A percentile compares a stretch with the other conserved stretches of the same genome.
These are phyloP conservation scores for Drosophila pegasa DNA, from an alignment of 2,888 invertebrate species.

Conservation along the genomic window DNA sequence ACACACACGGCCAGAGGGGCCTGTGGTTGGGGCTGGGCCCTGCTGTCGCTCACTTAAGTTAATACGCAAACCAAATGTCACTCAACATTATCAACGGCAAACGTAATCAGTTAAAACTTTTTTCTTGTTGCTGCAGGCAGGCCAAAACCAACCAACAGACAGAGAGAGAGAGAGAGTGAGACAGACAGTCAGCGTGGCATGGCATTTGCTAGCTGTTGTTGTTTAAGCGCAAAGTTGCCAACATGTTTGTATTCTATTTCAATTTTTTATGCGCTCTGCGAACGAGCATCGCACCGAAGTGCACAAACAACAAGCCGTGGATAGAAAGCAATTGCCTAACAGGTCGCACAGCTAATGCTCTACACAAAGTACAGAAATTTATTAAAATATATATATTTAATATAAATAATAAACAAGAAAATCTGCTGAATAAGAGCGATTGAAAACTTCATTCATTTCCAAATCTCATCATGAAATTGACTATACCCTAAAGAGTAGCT, in stretches of 20 bases:
- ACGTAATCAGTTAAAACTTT: conserved; percentile 79
- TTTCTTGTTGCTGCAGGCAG: conserved; percentile 53
- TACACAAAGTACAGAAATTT: not conserved
- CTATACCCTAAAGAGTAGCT: conserved; percentile 15
- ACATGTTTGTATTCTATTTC: conserved; percentile 72
- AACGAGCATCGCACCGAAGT: conserved; percentile 46
- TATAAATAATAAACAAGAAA: not conserved
- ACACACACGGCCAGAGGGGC: conserved; percentile 5
- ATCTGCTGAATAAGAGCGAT: not conserved
- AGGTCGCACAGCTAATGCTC: conserved; percentile 30
- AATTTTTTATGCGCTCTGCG: conserved; percentile 64
- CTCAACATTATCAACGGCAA: conserved; percentile 80
- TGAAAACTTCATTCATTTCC: not conserved
- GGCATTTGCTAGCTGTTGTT: conserved; percentile 28
- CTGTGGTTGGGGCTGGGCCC: conserved; percentile 12
- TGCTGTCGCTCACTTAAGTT: conserved; percentile 77
- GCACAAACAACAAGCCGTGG: conserved; percentile 46
- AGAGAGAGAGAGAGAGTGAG: conserved; percentile 1
- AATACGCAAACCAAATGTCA: conserved; percentile 81
- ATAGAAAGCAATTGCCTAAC: conserved; percentile 5
- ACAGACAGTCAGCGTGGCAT: conserved; percentile 11
- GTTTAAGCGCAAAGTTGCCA: conserved; percentile 65
- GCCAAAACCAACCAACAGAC: conserved; percentile 36
- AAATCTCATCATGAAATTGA: no score
- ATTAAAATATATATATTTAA: not conserved